Conservation (phyloP, 2,888 invertebrate species). For the Neocrepidodera transversa region DNA sequence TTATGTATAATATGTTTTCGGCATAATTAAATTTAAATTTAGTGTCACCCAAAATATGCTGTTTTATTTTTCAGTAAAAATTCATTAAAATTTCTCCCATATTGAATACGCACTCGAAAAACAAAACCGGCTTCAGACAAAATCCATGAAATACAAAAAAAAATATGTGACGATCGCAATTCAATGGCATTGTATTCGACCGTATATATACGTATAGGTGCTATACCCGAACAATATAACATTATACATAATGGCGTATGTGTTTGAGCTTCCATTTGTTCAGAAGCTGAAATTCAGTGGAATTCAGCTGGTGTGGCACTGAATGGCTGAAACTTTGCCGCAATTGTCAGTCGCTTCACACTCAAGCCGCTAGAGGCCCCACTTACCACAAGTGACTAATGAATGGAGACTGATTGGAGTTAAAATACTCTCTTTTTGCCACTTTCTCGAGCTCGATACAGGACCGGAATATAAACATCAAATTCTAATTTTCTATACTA, state of each 20-base stretch:
- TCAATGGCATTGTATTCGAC: background rate
- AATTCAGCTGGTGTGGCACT: conserved; percentile 26
- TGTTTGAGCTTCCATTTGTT: conserved; percentile 34
- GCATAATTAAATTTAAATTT: no score
- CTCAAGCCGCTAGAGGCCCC: conserved; percentile 49
- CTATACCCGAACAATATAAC: conserved; percentile 25
- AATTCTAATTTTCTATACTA: background rate
- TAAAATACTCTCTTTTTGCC: conserved; percentile 29
- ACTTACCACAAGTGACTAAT: conserved; percentile 55
- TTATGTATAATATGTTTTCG: no score
- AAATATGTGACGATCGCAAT: background rate
- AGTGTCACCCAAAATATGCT: no score
- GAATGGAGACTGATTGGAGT: conserved; percentile 54
- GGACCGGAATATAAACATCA: conserved; percentile 8
- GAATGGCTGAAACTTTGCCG: conserved; percentile 43
- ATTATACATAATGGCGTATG: conserved; percentile 32
- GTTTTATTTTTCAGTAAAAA: no score
- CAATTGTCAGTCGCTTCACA: conserved; percentile 53
- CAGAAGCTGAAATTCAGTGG: conserved; percentile 33
- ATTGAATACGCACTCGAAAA: no score
- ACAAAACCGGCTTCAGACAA: no score
- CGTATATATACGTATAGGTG: background rate
- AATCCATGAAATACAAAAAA: no score
- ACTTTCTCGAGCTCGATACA: conserved; percentile 12
- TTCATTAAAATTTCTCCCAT: no score